phyloP scores from a whole-genome alignment of 2,113 vertebrate genomes.

The Tupaia tana region DNA sequence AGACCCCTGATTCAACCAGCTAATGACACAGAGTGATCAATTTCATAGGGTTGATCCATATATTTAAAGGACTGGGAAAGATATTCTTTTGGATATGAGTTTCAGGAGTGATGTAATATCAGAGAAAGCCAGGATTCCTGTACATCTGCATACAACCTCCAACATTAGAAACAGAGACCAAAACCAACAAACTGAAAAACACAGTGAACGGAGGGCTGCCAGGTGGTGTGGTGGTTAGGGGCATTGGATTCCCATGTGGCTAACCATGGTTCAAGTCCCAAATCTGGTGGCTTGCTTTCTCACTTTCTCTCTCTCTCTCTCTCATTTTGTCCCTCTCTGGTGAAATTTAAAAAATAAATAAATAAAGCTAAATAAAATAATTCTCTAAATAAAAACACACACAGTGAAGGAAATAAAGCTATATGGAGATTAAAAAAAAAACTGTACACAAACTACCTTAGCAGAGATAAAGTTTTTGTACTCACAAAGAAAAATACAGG shows the following conservation, averaged over 20 bases:
- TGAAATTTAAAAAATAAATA: no score
- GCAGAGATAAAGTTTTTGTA: background rate
- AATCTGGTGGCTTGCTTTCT: no score
- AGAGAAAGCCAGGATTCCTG: constrained; percentile 22
- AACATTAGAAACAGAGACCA: background rate
- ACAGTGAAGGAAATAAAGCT: background rate
- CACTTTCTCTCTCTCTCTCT: no score
- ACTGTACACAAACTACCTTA: background rate
- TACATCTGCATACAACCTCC: background rate
- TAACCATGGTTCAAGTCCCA: no score
- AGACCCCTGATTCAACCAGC: background rate
- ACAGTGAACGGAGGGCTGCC: no score
- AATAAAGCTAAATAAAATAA: no score
- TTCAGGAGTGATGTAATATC: background rate
- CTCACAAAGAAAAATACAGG: background rate
- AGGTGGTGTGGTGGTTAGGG: no score
- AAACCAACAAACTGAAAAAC: background rate
- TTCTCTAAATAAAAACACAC: no score
- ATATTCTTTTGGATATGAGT: background rate
- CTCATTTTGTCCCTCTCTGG: no score
- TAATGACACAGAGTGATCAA: background rate
- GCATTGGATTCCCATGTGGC: no score
- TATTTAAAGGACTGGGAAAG: background rate
- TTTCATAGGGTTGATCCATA: background rate
- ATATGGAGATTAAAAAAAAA: background rate